Conservation (phyloP, 2,888 invertebrate species). For the Pristionchus maxplancki region DNA sequence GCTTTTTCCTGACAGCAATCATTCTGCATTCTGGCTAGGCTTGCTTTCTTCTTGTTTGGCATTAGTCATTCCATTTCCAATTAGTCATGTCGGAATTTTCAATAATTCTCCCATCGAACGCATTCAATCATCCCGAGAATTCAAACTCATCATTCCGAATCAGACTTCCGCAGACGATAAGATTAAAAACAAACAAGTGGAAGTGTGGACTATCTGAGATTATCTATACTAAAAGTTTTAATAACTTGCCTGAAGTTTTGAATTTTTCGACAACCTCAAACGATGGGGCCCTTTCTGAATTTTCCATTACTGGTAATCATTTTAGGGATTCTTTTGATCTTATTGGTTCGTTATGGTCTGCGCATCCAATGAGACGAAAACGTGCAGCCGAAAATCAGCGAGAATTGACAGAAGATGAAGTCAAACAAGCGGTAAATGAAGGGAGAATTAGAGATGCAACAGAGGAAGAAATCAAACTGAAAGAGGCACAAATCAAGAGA, state of each 20-base stretch:
- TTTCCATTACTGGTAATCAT: not conserved
- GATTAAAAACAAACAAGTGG: not conserved
- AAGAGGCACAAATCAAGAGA: not conserved
- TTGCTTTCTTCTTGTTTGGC: not conserved
- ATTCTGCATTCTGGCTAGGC: not conserved
- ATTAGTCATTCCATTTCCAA: not conserved
- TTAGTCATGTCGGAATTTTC: not conserved
- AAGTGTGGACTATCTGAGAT: not conserved
- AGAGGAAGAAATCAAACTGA: not conserved
- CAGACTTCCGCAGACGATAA: not conserved
- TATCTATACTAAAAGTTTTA: not conserved
- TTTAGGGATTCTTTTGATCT: not conserved
- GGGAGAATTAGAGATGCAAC: not conserved
- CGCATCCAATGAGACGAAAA: not conserved
- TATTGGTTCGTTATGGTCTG: not conserved
- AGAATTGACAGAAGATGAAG: not conserved
- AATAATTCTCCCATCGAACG: not conserved
- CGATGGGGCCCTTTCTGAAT: not conserved
- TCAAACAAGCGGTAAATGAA: not conserved
- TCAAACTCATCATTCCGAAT: not conserved
- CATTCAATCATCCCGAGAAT: not conserved
- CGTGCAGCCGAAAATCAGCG: not conserved
- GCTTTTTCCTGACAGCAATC: not conserved
- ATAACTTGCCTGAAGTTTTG: not conserved
- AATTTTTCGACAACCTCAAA: not conserved